Evolutionary conservation across 2,888 invertebrate species (phyloP), one percentile per base, ranked within the genome.

Genomic region (Hecatera dysodea): DNA sequence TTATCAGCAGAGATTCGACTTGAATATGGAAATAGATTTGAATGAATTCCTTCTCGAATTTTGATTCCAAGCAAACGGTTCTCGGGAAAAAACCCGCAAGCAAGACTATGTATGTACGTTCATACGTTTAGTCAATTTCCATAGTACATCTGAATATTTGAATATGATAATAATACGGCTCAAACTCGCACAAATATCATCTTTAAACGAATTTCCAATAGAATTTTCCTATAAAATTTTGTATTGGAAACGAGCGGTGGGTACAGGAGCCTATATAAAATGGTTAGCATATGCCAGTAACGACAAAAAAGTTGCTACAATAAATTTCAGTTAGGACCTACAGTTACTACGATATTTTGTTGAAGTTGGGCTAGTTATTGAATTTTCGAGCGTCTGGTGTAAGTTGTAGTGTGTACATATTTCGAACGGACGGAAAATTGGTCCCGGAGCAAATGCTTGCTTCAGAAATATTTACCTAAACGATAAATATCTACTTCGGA

Each of bases 291-390:
- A 80, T 75, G 82, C 56, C 39, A n/a, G 71, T 72, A 73, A 78
- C 77, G 74, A 81, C 85, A 80, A 85, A 87, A 81, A 89, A 86
- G 77, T 84, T 82, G 60, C 57, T 11, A 71, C 81, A 66, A 85
- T 89, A 87, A 88, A 89, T 89, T 85, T 78, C 42, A 74, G 80
- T 75, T 81, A 71, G 72, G 68, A 64, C 61, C 74, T 80, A 71
- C 81, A 72, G 81, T 75, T 63, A 67, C 56, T 65, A 52, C 69
- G 72, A 86, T 87, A 87, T 84, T 87, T 87, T 81, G 81, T 76
- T 81, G 76, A 86, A 88, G 82, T 88, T 86, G 48, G 60, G 57
- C 75, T 84, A 78, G 86, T 87, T 88, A 88, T 89, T 89, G 86
- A 87, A 86, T 85, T 85, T 83, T 66, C 57, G 29, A 69, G 52